Evolutionary conservation across 2,113 vertebrate genomes (phyloP), one percentile per base, ranked within the genome.

Genomic region (Ornithorhynchus anatinus): DNA sequence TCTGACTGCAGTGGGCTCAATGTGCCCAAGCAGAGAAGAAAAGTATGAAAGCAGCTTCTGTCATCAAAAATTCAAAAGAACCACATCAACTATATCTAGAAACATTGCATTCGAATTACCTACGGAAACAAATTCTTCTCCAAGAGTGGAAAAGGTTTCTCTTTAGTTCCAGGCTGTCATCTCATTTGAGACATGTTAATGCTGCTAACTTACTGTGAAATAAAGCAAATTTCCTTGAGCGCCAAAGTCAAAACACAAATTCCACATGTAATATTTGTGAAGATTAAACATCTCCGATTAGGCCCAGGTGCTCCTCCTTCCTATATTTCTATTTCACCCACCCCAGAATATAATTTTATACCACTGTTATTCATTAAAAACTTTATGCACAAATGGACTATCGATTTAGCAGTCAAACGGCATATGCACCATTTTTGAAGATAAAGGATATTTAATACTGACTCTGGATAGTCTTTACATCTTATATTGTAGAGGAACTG

Each of bases 381-480:
- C 70, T 81, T 82, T 39, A 77, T 6, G 32, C 64, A 80, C 35
- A 56, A 86, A 64, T 77, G 44, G 51, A 50, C 69, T 79, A 80
- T 73, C 69, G 60, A 81, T 25, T 81, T 72, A 44, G 45, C 57
- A 84, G 71, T 84, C 69, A 76, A 3, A 25, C 65, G 72, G 53
- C 52, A 82, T 72, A 72, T 8, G 47, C n/a, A n/a, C 57, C 36
- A 83, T 69, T 48, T 84, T 58, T 82, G 60, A 89, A 87, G 80
- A 78, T 38, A 86, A 64, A 87, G 54, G 52, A 37, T 68, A 79
- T 74, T 88, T 86, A 87, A 84, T 78, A 86, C 68, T 80, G 59
- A 69, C 59, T 25, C 14, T 68, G 86, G 82, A 62, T 64, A 84
- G 69, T 70, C 78, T 84, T 84, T 89, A 78, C 69, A 77, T 85